Conservation (phyloP, 2,113 vertebrate species). For the Atlantisia rogersi region DNA sequence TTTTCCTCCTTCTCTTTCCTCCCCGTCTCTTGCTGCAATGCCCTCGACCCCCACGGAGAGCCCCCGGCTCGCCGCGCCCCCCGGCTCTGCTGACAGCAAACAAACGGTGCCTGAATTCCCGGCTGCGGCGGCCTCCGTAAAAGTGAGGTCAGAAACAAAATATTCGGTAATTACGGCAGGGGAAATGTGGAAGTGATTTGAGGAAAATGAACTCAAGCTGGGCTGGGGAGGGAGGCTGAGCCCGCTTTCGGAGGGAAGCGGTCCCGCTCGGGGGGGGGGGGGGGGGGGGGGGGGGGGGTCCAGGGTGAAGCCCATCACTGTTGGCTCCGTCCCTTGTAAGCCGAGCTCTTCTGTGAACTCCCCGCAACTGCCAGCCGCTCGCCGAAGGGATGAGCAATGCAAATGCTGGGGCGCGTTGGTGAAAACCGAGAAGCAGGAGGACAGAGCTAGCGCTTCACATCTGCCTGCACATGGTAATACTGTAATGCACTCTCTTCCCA, state of each 20-base stretch:
- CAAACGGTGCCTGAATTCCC: constrained; percentile 61
- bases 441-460: not conserved
- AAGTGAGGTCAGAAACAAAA: constrained; percentile 81
- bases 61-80: not conserved
- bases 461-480: not conserved
- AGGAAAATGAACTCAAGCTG: constrained; percentile 68
- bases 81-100: constrained; percentile 60
- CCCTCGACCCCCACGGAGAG: constrained; percentile 40
- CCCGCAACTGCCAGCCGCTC: rapidly evolving
- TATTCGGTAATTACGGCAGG: constrained; percentile 76
- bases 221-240: constrained; percentile 69
- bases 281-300: not conserved
- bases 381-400: not conserved
- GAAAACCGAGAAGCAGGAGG: not conserved
- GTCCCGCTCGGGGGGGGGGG: constrained; percentile 2
- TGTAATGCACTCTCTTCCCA: not conserved
- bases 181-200: constrained; percentile 82
- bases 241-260: constrained; percentile 51
- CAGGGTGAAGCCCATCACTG: not conserved
- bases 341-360: not conserved
- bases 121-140: constrained; percentile 52
- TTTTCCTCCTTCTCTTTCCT: not conserved
- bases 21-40: constrained; percentile 40
- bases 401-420: rapidly evolving
- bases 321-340: not conserved